Evolutionary conservation across 2,797 vertebrate genomes (phyloP).

Genomic region (Peromyscus melanophrys): DNA sequence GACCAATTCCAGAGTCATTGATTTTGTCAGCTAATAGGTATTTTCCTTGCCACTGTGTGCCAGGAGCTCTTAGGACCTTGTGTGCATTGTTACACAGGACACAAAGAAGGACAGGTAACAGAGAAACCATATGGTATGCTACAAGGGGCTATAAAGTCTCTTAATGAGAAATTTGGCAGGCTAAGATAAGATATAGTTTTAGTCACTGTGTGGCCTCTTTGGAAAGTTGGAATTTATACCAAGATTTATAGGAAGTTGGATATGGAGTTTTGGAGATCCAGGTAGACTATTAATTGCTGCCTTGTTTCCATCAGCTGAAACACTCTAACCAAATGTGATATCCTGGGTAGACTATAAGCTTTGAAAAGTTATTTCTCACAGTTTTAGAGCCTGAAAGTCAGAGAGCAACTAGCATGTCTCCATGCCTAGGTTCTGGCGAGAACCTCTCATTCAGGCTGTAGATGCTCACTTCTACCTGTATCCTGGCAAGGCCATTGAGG

Average conservation of each 20-base stretch:
- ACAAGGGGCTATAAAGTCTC: neutral
- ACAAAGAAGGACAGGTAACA: neutral
- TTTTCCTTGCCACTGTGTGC: neutral
- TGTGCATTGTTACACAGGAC: neutral
- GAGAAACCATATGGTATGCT: neutral
- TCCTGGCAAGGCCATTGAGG: neutral
- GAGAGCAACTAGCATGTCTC: neutral
- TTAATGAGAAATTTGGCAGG: neutral
- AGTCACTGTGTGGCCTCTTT: neutral
- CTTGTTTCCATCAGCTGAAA: neutral
- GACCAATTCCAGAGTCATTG: neutral
- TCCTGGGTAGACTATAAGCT: neutral
- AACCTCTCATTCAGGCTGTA: neutral
- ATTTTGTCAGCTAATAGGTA: neutral
- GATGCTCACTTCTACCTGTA: neutral
- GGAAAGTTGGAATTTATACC: slow-evolving; percentile 19
- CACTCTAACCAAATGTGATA: neutral
- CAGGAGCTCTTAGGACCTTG: neutral
- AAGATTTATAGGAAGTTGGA: neutral
- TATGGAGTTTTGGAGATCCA: neutral
- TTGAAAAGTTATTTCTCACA: neutral
- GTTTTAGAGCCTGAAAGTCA: neutral
- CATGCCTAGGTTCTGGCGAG: neutral
- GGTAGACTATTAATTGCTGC: too few relatives aligned
- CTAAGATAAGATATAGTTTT: neutral